Base-by-base conservation (phyloP, 1,140 invertebrate species). In the Aphelenchoides besseyi region DNA sequence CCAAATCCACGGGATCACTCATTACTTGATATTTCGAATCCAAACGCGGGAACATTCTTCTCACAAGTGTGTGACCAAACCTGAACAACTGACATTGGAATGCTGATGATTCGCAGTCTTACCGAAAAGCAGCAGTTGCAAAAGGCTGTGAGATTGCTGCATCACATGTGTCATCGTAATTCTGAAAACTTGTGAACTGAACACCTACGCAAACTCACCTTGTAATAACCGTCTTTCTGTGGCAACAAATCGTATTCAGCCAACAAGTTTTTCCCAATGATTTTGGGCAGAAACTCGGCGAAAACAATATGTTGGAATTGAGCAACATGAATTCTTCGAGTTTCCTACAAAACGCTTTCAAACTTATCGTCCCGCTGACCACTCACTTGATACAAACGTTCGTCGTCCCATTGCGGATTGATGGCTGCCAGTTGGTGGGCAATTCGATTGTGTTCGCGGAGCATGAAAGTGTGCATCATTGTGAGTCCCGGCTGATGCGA, bases 381-480 rank as follows among this genome's bases (percentile, higher is more conserved):
- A 0, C 92, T 86, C 87, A 84, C 85, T 74, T 85, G 85, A 69
- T 81, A 85, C 41, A 86, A 53, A n/a, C 61, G 73, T 69, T 86
- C 85, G 57, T 86, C 85, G 33, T 77, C 68, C 85, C 85, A 86
- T 9, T 80, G 69, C 12, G 81, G 75, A 74, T 86, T 85, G 0
- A 85, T 67, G 64, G 89, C 87, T 0, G 89, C 88, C 30, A 95
- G 52, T 54, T 35, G 28, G 9, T 63, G 23, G 2, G 79, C 78
- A 23, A 79, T 74, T 54, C 78, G 16, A 53, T 84, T 84, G 63
- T 84, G 82, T 48, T 84, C 80, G 74, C 94, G 86, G 74, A 96
- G 86, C 88, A 91, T 94, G 2, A 94, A 86, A 0, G 92, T 92
- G 84, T 96, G 94, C 67, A 94, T 87, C 0, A 91, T 90, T 3